A percentile compares a stretch with the other conserved stretches of the same genome.
Evolutionary conservation across 2,113 vertebrate genomes (phyloP).

Genomic region (Gasterosteus aculeatus): DNA sequence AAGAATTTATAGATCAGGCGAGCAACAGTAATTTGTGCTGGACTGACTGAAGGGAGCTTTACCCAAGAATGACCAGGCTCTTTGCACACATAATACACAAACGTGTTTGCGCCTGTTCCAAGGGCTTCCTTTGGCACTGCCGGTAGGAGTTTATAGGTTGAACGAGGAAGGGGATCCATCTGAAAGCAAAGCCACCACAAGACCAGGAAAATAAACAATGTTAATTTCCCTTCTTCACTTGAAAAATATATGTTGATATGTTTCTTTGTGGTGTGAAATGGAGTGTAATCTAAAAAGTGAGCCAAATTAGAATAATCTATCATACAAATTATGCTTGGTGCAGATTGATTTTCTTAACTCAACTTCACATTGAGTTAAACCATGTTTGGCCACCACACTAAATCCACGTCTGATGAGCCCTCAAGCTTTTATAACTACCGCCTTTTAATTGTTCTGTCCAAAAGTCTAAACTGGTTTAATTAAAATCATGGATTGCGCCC

Average conservation of each 20-base stretch:
- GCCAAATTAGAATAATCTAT: no score
- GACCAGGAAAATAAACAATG: not conserved
- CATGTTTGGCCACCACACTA: no score
- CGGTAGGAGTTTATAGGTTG: constrained; percentile 84
- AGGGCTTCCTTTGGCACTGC: constrained; percentile 84
- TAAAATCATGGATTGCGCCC: no score
- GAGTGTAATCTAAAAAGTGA: no score
- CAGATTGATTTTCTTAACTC: no score
- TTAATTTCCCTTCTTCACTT: not conserved
- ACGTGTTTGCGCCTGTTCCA: constrained; percentile 89
- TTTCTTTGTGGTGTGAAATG: no score
- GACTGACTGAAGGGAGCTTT: constrained; percentile 88
- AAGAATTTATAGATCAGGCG: constrained; percentile 90
- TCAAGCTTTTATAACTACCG: no score
- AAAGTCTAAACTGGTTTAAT: no score
- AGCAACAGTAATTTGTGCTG: constrained; percentile 88
- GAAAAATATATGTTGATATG: not conserved
- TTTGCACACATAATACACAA: constrained; percentile 91
- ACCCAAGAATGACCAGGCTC: constrained; percentile 91
- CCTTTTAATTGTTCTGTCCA: no score
- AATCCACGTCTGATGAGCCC: no score
- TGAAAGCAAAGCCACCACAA: constrained; percentile 35
- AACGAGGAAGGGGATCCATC: constrained; percentile 80
- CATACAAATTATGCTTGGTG: no score
- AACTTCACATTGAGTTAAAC: no score